A percentile compares a stretch with the other conserved stretches of the same genome.
These are phyloP conservation scores for Orthosia gracilis DNA, from an alignment of 2,888 invertebrate genomes.

Conservation along the genomic window DNA sequence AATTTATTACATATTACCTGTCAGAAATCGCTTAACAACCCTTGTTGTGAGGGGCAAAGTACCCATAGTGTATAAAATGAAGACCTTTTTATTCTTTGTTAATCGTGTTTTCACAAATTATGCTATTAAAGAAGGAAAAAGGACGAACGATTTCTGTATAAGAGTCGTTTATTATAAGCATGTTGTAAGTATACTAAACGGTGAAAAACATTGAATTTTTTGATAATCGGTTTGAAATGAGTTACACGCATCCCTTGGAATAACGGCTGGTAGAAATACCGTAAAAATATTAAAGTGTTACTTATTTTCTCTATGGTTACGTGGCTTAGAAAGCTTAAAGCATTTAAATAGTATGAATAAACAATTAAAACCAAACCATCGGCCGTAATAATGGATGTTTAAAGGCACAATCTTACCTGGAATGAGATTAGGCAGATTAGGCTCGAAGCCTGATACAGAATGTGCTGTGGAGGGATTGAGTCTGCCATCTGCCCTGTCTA, in stretches of 20 bases:
- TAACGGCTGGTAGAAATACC: neutral
- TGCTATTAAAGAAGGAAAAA: conserved; percentile 28
- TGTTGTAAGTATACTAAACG: neutral
- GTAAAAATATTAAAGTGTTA: neutral
- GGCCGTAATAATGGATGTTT: conserved; percentile 9
- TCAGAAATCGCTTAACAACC: conserved; percentile 41
- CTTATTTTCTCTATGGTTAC: conserved; percentile 1
- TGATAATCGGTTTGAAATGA: conserved; percentile 2
- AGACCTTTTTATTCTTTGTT: conserved; percentile 45
- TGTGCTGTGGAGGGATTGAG: conserved; percentile 35
- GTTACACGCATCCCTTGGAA: neutral
- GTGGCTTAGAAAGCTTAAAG: conserved; percentile 6
- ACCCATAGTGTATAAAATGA: conserved; percentile 29
- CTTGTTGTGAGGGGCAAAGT: conserved; percentile 35
- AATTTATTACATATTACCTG: conserved; percentile 49
- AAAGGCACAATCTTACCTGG: conserved; percentile 46
- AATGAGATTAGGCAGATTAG: conserved; percentile 46
- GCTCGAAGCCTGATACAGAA: conserved; percentile 43
- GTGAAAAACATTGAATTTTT: neutral
- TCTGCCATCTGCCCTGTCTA: conserved; percentile 50
- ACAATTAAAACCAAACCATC: conserved; percentile 18
- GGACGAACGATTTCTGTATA: conserved; percentile 16
- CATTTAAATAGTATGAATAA: conserved; percentile 5
- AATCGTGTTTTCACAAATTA: conserved; percentile 47
- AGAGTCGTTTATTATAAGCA: conserved; percentile 4